Evolutionary conservation across 2,888 invertebrate genomes (phyloP).

Genomic region (Eupithecia subfuscata): DNA sequence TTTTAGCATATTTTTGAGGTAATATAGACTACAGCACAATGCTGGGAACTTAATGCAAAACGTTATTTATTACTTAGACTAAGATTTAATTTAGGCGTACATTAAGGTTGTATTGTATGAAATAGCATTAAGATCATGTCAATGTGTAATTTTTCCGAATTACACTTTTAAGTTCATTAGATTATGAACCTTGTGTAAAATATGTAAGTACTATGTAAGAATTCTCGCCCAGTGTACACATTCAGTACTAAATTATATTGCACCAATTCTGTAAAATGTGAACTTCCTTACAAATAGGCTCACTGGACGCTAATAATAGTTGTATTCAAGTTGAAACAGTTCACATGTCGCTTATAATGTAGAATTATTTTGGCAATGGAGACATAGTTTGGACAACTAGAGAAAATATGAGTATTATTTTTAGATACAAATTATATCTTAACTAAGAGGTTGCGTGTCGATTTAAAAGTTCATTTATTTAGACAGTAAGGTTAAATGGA

Average conservation of each 20-base stretch:
- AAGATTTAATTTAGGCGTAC: conserved; percentile 24
- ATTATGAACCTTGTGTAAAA: conserved; percentile 43
- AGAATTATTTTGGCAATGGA: conserved; percentile 69
- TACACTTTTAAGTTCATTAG: conserved; percentile 46
- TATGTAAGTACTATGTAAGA: conserved; percentile 57
- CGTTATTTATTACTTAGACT: conserved; percentile 34
- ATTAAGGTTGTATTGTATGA: conserved; percentile 24
- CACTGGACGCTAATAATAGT: conserved; percentile 61
- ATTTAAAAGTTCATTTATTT: conserved; percentile 82
- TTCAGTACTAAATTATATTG: conserved; percentile 60
- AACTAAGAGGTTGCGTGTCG: conserved; percentile 81
- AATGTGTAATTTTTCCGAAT: conserved; percentile 37
- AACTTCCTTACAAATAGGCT: conserved; percentile 63
- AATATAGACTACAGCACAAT: conserved; percentile 21
- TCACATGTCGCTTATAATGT: conserved; percentile 68
- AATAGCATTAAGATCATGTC: conserved; percentile 33
- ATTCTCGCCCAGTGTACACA: conserved; percentile 75
- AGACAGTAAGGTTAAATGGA: conserved; percentile 84
- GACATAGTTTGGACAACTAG: conserved; percentile 72
- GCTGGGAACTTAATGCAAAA: conserved; percentile 30
- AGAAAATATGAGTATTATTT: conserved; percentile 81
- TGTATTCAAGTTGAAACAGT: conserved; percentile 62
- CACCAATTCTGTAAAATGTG: conserved; percentile 77
- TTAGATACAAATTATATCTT: conserved; percentile 83
- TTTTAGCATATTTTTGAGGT: conserved; percentile 20